These are phyloP conservation scores for Macrotus californicus DNA, from an alignment of 2,113 vertebrate species.

Conservation along the genomic window DNA sequence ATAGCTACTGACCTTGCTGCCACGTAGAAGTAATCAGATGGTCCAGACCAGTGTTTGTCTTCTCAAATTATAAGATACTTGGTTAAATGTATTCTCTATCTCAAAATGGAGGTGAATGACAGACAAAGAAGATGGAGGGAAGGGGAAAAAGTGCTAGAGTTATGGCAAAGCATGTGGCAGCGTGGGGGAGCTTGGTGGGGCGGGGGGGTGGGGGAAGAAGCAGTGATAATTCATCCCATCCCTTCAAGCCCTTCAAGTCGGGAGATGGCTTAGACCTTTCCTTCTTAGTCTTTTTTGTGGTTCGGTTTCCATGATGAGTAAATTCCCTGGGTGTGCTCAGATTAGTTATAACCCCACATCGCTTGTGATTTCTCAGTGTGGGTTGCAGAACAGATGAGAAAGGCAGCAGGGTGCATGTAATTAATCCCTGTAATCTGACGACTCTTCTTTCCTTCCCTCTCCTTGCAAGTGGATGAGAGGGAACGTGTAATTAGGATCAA, in stretches of 20 bases:
- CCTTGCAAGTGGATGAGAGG: neutral
- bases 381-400: neutral
- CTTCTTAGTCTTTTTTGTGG: neutral
- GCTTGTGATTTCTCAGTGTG: neutral
- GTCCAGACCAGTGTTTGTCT: neutral
- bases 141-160: neutral
- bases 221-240: neutral
- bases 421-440: neutral
- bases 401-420: neutral
- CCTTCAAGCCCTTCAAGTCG: neutral
- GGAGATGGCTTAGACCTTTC: neutral
- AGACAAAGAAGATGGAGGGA: neutral
- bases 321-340: neutral
- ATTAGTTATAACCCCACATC: neutral
- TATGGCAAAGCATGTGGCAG: neutral
- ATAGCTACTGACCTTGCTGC: neutral
- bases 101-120: neutral
- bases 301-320: neutral
- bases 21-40: neutral
- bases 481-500: neutral
- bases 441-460: neutral
- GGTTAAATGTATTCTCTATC: neutral
- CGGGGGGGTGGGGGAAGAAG: too few species aligned
- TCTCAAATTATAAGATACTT: neutral
- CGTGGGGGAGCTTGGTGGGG: too few species aligned